Conservation (phyloP, 2,113 vertebrate genomes). For the Atractosteus spatula region DNA sequence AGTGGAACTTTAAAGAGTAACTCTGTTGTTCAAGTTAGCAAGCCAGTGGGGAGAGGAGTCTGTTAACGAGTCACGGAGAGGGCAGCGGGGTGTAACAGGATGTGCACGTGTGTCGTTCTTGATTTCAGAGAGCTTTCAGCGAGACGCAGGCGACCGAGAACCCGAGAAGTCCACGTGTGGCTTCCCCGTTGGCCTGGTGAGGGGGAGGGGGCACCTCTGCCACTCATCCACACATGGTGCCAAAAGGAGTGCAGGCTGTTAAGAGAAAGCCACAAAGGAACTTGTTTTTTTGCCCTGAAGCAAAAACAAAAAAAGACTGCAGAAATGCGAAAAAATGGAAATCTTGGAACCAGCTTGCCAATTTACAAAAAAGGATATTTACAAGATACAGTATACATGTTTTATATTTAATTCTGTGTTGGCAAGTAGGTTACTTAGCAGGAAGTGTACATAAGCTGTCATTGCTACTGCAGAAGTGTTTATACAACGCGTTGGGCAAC, state of each 20-base stretch:
- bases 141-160: slow-evolving; percentile 82
- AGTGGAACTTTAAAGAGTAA: too few species aligned
- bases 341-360: background rate
- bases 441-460: too few species aligned
- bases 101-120: background rate
- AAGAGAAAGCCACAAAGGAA: background rate
- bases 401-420: background rate
- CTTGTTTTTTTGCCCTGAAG: background rate
- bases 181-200: slow-evolving; percentile 92
- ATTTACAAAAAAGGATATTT: background rate
- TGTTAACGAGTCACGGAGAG: background rate
- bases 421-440: background rate
- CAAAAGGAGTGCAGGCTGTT: background rate
- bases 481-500: background rate
- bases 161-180: slow-evolving; percentile 78
- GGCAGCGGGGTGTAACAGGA: background rate
- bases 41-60: too few species aligned
- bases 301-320: background rate
- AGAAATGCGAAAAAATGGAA: background rate
- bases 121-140: slow-evolving; percentile 78
- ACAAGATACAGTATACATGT: background rate
- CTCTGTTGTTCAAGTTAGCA: too few species aligned
- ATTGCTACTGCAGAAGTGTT: background rate
- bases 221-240: background rate
- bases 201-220: slow-evolving; percentile 14